A percentile compares a stretch with the other conserved stretches of the same genome.
Evolutionary conservation across 2,113 vertebrate species (phyloP).

Genomic region (Neodon shergylaensis): DNA sequence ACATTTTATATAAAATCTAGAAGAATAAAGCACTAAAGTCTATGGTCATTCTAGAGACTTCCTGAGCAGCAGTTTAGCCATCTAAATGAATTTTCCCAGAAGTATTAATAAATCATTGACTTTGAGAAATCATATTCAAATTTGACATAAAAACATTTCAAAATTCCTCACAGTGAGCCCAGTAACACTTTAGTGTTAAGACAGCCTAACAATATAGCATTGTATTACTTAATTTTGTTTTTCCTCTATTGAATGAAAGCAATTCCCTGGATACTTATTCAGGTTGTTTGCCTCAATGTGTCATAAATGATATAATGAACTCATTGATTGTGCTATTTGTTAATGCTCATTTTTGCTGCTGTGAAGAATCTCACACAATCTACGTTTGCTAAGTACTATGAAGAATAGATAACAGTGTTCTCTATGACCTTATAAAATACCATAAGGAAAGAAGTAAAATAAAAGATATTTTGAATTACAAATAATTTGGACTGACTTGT

Average conservation of each 20-base stretch:
- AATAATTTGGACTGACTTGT: neutral
- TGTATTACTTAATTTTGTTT: neutral
- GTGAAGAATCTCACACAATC: neutral
- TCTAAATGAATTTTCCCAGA: neutral
- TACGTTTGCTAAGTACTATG: neutral
- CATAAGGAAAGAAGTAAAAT: neutral
- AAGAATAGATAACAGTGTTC: neutral
- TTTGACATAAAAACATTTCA: neutral
- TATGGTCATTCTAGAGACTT: neutral
- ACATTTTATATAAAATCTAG: neutral
- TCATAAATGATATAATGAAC: neutral
- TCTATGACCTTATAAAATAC: neutral
- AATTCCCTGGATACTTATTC: neutral
- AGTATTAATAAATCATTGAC: neutral
- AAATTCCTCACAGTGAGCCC: neutral
- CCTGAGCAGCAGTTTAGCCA: neutral
- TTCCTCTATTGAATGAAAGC: neutral
- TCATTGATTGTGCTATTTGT: neutral
- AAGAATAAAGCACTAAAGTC: neutral
- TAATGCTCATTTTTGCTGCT: neutral
- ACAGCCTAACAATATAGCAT: fast-evolving
- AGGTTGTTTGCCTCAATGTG: neutral
- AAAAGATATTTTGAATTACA: neutral
- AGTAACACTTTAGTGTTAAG: neutral
- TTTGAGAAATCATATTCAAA: neutral